Evolutionary conservation across 1,140 invertebrate genomes (phyloP), one percentile per base, ranked within the genome.

Genomic region (Chelonus insularis): DNA sequence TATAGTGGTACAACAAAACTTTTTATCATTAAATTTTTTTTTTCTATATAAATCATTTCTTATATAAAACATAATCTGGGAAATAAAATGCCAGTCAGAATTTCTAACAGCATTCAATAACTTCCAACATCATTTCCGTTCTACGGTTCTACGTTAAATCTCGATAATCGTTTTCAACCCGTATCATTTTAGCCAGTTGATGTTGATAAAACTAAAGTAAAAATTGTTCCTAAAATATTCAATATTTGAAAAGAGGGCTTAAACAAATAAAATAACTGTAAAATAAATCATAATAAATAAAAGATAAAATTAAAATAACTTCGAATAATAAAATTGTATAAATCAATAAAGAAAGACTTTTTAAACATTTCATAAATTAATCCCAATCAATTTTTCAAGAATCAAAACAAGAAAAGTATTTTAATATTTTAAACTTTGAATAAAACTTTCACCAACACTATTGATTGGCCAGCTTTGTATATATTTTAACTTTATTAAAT

Each of bases 51-150:
- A 57, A 57, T 57, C 37, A 37, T 39, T 57, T 6, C 54, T 43
- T 45, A 57, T 41, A 41, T 57, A 18, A 58, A 48, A 48, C 12
- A 45, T 29, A 20, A 57, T 32, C 36, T n/a, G 25, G 55, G 55
- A 57, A 45, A 57, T 57, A 43, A 57, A 57, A 57, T 57, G 55
- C 55, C 41, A 47, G 39, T 57, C 55, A 57, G 14, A 18, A 3
- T 45, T 34, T 29, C 4, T 34, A 29, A 34, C 32, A 11, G 12
- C 36, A 11, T 39, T 14, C 12, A 16, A 18, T 8, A 45, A 45
- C 7, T 45, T 45, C 7, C 3, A n/a, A 18, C 9, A 14, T 4
- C 16, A 45, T 45, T 45, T 45, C 18, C 43, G 36, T 39, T 39
- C 43, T 8, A 16, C 4, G 14, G 18, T 9, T 16, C 5, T 45